A percentile compares a stretch with the other conserved stretches of the same genome.
phyloP scores from a whole-genome alignment of 2,113 vertebrate species.

The Corydoras sp. region DNA sequence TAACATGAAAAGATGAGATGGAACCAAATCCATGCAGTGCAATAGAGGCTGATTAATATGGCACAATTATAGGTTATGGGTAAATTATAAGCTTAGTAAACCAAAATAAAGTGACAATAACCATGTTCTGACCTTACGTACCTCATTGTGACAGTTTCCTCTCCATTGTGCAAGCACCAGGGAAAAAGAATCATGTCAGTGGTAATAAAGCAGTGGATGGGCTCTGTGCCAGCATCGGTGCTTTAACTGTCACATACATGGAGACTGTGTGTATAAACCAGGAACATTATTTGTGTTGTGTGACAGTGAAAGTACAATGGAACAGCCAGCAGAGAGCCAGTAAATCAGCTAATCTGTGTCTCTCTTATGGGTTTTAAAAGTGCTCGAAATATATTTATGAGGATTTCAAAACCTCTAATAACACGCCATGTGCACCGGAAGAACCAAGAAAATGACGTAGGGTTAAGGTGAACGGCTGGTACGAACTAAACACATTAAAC shows the following conservation, averaged over 20 bases:
- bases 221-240: background rate
- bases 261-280: too few relatives aligned
- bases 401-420: slow-evolving; percentile 2
- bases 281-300: too few relatives aligned
- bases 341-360: background rate
- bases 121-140: slow-evolving; percentile 43
- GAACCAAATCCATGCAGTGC: too few relatives aligned
- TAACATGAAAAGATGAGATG: too few relatives aligned
- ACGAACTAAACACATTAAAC: too few relatives aligned
- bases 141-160: slow-evolving; percentile 49
- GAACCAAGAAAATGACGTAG: too few relatives aligned
- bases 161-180: slow-evolving; percentile 49
- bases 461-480: too few relatives aligned
- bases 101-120: background rate
- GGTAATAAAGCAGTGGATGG: slow-evolving; percentile 5
- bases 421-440: too few relatives aligned
- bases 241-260: too few relatives aligned
- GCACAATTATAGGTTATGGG: background rate
- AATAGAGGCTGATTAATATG: too few relatives aligned
- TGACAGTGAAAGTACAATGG: background rate
- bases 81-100: background rate
- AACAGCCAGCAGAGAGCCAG: background rate
- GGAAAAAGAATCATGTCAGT: slow-evolving; percentile 47
- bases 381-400: slow-evolving; percentile 13
- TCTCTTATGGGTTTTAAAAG: slow-evolving; percentile 17